Conservation (phyloP, 2,888 invertebrate genomes). For the Sepiola atlantica region DNA sequence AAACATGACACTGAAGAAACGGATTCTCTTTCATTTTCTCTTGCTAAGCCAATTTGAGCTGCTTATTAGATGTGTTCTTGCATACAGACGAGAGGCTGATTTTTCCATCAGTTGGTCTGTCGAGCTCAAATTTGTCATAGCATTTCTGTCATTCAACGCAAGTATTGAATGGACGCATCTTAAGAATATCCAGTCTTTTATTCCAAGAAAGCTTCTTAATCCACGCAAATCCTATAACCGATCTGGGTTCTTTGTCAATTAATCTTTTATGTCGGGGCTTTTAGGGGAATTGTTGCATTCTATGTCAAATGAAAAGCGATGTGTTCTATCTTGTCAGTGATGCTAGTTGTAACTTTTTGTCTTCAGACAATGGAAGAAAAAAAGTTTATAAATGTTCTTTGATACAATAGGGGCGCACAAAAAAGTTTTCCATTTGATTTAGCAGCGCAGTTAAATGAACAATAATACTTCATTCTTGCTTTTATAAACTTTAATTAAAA, state of each 20-base stretch:
- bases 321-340: neutral
- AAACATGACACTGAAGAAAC: neutral
- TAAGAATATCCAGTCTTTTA: neutral
- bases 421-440: no score
- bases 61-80: neutral
- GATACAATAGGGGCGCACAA: no score
- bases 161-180: no score
- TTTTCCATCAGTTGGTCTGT: no score
- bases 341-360: neutral
- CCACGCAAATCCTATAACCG: neutral
- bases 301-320: neutral
- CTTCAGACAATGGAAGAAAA: no score
- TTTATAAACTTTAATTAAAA: no score
- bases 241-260: neutral
- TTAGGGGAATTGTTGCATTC: neutral
- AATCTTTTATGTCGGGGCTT: neutral
- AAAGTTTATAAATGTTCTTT: no score
- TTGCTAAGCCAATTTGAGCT: neutral
- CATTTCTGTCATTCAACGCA: no score
- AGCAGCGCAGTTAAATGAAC: no score
- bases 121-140: no score
- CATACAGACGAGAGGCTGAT: no score
- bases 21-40: neutral
- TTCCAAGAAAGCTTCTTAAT: neutral
- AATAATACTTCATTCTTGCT: no score